These are phyloP conservation scores for Xiphophorus maculatus DNA, from an alignment of 2,113 vertebrate species.

Conservation along the genomic window DNA sequence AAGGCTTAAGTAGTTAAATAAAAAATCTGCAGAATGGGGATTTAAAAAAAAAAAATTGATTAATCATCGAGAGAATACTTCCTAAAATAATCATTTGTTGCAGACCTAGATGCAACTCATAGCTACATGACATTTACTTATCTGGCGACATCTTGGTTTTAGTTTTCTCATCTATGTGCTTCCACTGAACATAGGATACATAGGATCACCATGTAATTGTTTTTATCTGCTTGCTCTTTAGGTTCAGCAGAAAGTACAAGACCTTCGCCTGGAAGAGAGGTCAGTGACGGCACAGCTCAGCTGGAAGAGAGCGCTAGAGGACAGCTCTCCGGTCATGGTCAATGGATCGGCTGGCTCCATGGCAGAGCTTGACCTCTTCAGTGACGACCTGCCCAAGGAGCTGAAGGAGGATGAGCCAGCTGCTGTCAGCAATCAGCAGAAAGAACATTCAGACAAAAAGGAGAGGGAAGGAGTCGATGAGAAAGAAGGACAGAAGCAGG, in stretches of 20 bases:
- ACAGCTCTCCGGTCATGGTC: constrained; percentile 84
- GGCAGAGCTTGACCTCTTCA: constrained; percentile 56
- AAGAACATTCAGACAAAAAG: constrained; percentile 49
- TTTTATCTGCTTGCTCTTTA: constrained; percentile 43
- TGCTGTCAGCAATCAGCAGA: constrained; percentile 37
- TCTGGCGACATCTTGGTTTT: too few relatives aligned
- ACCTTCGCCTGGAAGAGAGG: constrained; percentile 87
- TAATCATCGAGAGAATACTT: too few relatives aligned
- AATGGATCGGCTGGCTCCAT: constrained; percentile 74
- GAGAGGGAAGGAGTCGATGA: constrained; percentile 45
- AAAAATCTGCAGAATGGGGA: too few relatives aligned
- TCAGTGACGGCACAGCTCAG: constrained; percentile 83
- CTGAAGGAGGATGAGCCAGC: constrained; percentile 57
- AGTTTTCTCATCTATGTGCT: background rate
- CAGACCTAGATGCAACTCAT: too few relatives aligned
- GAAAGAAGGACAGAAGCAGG: constrained; percentile 54
- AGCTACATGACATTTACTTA: too few relatives aligned
- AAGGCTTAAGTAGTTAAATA: too few relatives aligned
- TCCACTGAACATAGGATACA: background rate
- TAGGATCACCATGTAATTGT: background rate
- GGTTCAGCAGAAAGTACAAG: constrained; percentile 88
- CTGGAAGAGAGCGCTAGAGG: constrained; percentile 86
- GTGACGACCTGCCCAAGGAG: constrained; percentile 62
- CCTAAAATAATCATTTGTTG: too few relatives aligned
- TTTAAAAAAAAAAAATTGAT: too few relatives aligned